A percentile compares a stretch with the other conserved stretches of the same genome.
phyloP scores from a whole-genome alignment of 2,113 vertebrate genomes.

The Ondatra zibethicus region DNA sequence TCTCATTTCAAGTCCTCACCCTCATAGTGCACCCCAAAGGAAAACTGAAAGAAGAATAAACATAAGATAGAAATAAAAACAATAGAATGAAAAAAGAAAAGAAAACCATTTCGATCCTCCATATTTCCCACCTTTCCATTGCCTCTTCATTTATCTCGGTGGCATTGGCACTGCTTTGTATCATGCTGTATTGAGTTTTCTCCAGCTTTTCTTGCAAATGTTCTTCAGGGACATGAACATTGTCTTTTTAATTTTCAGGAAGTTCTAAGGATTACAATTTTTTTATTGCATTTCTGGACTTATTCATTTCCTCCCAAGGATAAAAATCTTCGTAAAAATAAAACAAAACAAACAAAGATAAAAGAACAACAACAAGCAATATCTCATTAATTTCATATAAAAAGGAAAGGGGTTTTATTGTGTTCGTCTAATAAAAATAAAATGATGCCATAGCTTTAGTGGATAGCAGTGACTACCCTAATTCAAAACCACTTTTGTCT shows the following conservation, averaged over 20 bases:
- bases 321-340: background rate
- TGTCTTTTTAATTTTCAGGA: background rate
- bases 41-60: background rate
- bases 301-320: background rate
- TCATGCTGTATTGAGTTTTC: background rate
- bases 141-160: background rate
- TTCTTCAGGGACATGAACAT: background rate
- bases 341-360: background rate
- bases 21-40: background rate
- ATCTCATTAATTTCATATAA: background rate
- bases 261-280: background rate
- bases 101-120: background rate
- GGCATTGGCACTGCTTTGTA: background rate
- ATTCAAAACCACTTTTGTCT: background rate
- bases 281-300: background rate
- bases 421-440: background rate
- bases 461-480: background rate
- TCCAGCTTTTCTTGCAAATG: background rate
- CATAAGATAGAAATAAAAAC: background rate
- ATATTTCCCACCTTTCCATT: background rate
- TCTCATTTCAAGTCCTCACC: background rate
- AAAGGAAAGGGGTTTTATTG: background rate
- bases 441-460: background rate
- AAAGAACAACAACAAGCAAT: background rate
- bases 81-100: background rate